Percentiles rank a stretch among this genome's conserved stretches.
Conservation (phyloP, 2,113 vertebrate genomes). For the Ginglymostoma cirratum region DNA sequence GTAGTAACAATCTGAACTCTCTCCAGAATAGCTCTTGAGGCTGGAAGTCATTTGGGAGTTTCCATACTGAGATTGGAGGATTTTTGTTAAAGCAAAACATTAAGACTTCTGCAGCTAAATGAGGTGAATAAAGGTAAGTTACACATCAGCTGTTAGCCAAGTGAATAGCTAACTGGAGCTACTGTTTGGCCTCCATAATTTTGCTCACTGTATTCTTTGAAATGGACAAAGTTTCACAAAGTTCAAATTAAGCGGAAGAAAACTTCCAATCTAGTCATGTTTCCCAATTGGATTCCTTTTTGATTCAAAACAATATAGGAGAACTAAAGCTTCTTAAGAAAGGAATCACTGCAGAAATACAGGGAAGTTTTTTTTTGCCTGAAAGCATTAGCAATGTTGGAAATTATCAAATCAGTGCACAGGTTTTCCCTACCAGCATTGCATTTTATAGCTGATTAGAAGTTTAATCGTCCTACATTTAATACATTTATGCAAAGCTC, state of each 20-base stretch:
- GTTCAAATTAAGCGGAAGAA: not conserved
- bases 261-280: not conserved
- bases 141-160: not conserved
- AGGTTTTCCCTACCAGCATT: not conserved
- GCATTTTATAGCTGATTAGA: not conserved
- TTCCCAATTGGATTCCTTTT: not conserved
- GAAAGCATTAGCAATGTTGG: not conserved
- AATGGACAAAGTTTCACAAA: not conserved
- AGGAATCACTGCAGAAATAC: not conserved
- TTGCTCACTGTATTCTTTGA: not conserved
- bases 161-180: not conserved
- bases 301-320: not conserved
- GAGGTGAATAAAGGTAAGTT: too few relatives aligned
- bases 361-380: not conserved
- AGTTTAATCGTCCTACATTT: not conserved
- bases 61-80: too few relatives aligned
- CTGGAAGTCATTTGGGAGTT: too few relatives aligned
- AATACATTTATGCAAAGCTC: not conserved
- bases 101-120: too few relatives aligned
- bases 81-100: too few relatives aligned
- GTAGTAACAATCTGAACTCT: too few relatives aligned
- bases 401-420: not conserved
- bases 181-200: not conserved
- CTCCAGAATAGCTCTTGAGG: too few relatives aligned
- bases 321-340: not conserved